Base-by-base conservation (phyloP, 1,140 invertebrate genomes). In the Helicorthomorpha holstii region DNA sequence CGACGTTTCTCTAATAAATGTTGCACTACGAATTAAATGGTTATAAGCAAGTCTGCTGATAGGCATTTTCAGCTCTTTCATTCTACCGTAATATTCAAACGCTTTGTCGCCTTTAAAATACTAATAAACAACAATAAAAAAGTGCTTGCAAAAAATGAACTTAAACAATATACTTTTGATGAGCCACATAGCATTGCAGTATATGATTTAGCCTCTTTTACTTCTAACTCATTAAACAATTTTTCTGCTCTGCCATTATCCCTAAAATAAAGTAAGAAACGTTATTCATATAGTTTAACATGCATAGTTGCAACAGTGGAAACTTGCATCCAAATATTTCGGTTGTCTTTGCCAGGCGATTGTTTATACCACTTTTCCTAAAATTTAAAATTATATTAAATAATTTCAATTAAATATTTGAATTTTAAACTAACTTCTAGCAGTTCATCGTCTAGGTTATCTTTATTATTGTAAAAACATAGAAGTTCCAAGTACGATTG, bases 401-500 rank as follows among this genome's bases (percentile, higher is more conserved):
- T 34, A 34, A 7, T 7, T 16, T 7, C 29, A 34, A 7, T 7
- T 34, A 34, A 7, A 34, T 34, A 7, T 34, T 7, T 34, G 29
- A 34, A 34, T 7, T 34, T 7, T 34, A 34, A 34, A 34, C 7
- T 7, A 29, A 49, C 48, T 63, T 87, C 83, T n/a, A 80, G 62
- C 61, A 78, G 80, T 46, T 86, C 79, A 41, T 76, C 72, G 14
- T 74, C 67, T 22, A 75, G 51, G 0, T 74, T 68, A 53, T 85
- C 78, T 48, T 76, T 68, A 56, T 75, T 72, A 67, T 93, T 92
- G 58, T 78, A 82, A 64, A 79, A 92, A 62, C 85, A 88, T 2
- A 90, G 61, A 16, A 92, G 62, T 66, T 93, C 83, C 12, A 93
- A 66, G n/a, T 91, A 66, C 16, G 29, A 34, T 16, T 34, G 29